Evolutionary conservation across 2,888 invertebrate genomes (phyloP).

Genomic region (Lasioglossum zephyrum): DNA sequence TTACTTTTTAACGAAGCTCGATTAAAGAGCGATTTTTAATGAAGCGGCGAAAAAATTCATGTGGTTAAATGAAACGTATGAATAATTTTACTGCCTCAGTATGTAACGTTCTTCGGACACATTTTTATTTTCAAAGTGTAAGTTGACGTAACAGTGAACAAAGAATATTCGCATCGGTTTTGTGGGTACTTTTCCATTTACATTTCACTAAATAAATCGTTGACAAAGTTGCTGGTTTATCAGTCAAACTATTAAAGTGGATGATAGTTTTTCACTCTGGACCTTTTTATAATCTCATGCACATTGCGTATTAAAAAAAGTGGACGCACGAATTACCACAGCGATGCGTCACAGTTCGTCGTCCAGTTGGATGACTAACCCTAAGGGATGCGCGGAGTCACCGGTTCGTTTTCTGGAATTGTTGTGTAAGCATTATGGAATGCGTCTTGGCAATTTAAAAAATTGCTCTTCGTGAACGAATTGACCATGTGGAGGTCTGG

Average conservation of each 20-base stretch:
- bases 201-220: neutral
- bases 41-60: neutral
- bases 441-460: neutral
- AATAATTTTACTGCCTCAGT: neutral
- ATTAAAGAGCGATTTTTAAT: neutral
- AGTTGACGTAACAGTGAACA: neutral
- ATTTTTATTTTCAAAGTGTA: neutral
- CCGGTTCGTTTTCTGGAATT: neutral
- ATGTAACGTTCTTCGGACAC: neutral
- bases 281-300: neutral
- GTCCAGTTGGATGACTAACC: conserved; percentile 7
- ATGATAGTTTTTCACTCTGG: neutral
- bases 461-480: neutral
- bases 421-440: neutral
- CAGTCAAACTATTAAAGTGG: neutral
- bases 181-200: neutral
- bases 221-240: neutral
- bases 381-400: neutral
- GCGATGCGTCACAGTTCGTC: neutral
- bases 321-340: neutral
- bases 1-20: neutral
- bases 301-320: neutral
- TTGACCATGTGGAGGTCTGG: neutral
- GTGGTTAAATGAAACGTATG: too few relatives aligned
- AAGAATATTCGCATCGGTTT: neutral